phyloP scores from a whole-genome alignment of 2,113 vertebrate species.

The Varanus komodoensis region DNA sequence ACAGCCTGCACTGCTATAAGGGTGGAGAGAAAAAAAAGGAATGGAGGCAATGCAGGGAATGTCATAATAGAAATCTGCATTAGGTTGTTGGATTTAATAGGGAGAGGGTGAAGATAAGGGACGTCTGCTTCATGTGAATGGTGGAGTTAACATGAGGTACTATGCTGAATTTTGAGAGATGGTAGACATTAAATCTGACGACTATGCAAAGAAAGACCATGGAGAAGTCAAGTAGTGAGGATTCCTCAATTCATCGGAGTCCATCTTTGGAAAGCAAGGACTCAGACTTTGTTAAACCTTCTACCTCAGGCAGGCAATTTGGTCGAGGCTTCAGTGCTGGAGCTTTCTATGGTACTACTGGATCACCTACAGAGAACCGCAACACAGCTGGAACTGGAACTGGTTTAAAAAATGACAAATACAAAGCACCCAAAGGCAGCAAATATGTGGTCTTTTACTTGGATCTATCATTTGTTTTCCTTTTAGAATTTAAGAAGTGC shows the following conservation, averaged over 20 bases:
- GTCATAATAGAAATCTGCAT: slow-evolving; percentile 54
- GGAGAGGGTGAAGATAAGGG: slow-evolving; percentile 47
- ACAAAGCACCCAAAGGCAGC: slow-evolving; percentile 91
- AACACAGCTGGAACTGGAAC: slow-evolving; percentile 62
- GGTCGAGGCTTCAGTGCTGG: slow-evolving; percentile 95
- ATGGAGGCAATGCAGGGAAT: slow-evolving; percentile 61
- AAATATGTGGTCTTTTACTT: slow-evolving; percentile 99
- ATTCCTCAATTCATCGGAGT: slow-evolving; percentile 97
- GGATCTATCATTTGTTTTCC: slow-evolving; percentile 99
- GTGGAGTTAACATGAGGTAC: slow-evolving; percentile 56
- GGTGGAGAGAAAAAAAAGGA: slow-evolving; percentile 40
- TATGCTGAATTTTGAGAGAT: slow-evolving; percentile 82
- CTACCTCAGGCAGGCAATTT: slow-evolving; percentile 91
- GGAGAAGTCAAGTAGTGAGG: slow-evolving; percentile 99
- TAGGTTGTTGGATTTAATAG: slow-evolving; percentile 51
- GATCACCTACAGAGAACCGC: slow-evolving; percentile 82
- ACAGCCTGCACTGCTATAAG: slow-evolving; percentile 54
- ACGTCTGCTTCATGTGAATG: slow-evolving; percentile 44
- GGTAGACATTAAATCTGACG: slow-evolving; percentile 74
- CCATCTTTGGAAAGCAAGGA: slow-evolving; percentile 96
- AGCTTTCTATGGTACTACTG: slow-evolving; percentile 95
- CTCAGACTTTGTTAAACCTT: slow-evolving; percentile 92
- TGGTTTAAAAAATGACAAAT: slow-evolving; percentile 84
- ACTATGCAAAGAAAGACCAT: slow-evolving; percentile 87
- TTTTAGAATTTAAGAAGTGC: slow-evolving; percentile 99